These are phyloP conservation scores for Cygnus buccinator DNA, from an alignment of 2,113 vertebrate genomes.

Conservation along the genomic window DNA sequence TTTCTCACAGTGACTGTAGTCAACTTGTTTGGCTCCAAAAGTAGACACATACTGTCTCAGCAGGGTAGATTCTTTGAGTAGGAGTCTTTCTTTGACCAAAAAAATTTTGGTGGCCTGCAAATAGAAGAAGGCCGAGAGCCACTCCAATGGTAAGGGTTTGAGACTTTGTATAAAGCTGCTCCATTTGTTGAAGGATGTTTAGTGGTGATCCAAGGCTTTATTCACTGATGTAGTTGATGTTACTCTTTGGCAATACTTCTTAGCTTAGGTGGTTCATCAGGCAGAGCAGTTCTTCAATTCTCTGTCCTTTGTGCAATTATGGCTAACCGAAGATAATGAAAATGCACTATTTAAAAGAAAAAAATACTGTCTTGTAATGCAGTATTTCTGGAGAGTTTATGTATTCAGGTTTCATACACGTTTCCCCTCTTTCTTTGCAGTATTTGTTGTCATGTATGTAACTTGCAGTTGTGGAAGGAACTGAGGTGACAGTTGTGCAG, in stretches of 20 bases:
- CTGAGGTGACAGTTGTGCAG: not conserved
- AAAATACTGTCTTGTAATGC: not conserved
- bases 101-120: not conserved
- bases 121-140: not conserved
- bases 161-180: not conserved
- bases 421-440: not conserved
- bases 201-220: not conserved
- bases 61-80: not conserved
- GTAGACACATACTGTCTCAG: not conserved
- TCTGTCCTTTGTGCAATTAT: not conserved
- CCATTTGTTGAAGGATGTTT: not conserved
- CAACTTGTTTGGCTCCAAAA: not conserved
- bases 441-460: not conserved
- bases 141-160: not conserved
- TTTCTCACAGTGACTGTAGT: not conserved
- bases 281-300: not conserved
- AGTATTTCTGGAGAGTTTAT: not conserved
- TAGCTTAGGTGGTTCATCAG: not conserved
- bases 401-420: not conserved
- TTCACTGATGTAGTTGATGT: not conserved
- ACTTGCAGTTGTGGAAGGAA: not conserved
- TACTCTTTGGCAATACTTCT: not conserved
- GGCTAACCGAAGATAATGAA: not conserved
- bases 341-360: not conserved
- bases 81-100: not conserved